Evolutionary conservation across 2,113 vertebrate species (phyloP).

Genomic region (Brienomyrus longianalis): DNA sequence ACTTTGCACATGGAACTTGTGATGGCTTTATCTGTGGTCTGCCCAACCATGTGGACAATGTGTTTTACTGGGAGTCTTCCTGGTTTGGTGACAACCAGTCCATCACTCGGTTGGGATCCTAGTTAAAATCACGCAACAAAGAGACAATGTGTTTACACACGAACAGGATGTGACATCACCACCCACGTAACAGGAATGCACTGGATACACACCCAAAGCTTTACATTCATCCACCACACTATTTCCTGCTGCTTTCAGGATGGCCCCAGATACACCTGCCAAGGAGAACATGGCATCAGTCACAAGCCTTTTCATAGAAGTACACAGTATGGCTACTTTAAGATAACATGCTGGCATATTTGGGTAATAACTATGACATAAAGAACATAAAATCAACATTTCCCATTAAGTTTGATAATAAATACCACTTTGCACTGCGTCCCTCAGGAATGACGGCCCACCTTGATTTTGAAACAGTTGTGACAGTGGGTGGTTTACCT

Average conservation of each 20-base stretch:
- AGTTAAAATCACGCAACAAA: background rate
- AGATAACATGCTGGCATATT: background rate
- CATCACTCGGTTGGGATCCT: conserved; percentile 40
- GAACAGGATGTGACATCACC: background rate
- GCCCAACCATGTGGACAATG: conserved; percentile 49
- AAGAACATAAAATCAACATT: background rate
- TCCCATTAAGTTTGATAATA: background rate
- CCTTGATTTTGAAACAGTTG: background rate
- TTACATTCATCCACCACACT: conserved; percentile 41
- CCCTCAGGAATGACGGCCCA: background rate
- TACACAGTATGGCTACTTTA: background rate
- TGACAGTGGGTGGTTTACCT: conserved; percentile 27
- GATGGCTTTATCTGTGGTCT: conserved; percentile 35
- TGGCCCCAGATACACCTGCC: conserved; percentile 47
- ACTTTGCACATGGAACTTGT: conserved; percentile 38
- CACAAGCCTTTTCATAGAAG: background rate
- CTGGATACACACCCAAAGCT: conserved; percentile 33
- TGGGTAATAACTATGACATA: background rate
- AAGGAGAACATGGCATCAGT: background rate
- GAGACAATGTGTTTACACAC: background rate
- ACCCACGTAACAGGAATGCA: background rate
- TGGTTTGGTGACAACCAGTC: conserved; percentile 40
- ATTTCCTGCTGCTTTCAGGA: conserved; percentile 45
- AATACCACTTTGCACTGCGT: background rate
- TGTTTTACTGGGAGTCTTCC: conserved; percentile 42